A percentile compares a stretch with the other conserved stretches of the same genome.
Conservation (phyloP, 1,140 invertebrate species). For the Delia radicum region DNA sequence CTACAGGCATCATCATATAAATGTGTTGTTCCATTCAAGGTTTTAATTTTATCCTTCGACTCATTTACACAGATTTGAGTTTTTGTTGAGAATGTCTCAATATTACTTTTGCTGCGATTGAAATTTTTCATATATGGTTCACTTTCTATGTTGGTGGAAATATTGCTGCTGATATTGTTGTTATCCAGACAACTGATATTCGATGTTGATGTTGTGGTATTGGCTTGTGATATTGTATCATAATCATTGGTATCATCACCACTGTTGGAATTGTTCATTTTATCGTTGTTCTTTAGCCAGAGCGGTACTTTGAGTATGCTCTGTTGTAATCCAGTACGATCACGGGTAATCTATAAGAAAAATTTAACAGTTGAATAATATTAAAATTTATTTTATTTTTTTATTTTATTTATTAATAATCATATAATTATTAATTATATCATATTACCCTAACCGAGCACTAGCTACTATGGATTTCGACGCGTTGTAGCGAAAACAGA, state of each 20-base stretch:
- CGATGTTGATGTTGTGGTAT: slow-evolving; percentile 29
- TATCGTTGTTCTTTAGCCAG: slow-evolving; percentile 70
- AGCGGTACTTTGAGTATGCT: slow-evolving; percentile 83
- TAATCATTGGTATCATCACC: slow-evolving; percentile 35
- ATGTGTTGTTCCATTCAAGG: slow-evolving; percentile 38
- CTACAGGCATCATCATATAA: slow-evolving; percentile 31
- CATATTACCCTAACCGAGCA: no score
- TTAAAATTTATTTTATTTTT: no score
- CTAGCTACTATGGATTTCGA: no score
- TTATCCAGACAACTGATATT: slow-evolving; percentile 20
- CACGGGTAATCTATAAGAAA: slow-evolving; percentile 69
- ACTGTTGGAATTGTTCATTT: slow-evolving; percentile 48
- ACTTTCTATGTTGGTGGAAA: neutral
- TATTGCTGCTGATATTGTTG: neutral
- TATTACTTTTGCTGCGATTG: slow-evolving; percentile 53
- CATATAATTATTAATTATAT: no score
- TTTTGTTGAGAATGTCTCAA: slow-evolving; percentile 40
- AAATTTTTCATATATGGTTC: slow-evolving; percentile 35
- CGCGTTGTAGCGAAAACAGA: no score
- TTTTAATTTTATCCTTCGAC: slow-evolving; percentile 48
- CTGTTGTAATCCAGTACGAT: slow-evolving; percentile 86
- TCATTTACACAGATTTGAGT: slow-evolving; percentile 17
- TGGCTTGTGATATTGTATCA: slow-evolving; percentile 41
- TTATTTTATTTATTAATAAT: no score
- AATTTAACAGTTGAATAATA: neutral